Evolutionary conservation across 2,797 vertebrate genomes (phyloP).

Genomic region (Arrhamphus sclerolepis): DNA sequence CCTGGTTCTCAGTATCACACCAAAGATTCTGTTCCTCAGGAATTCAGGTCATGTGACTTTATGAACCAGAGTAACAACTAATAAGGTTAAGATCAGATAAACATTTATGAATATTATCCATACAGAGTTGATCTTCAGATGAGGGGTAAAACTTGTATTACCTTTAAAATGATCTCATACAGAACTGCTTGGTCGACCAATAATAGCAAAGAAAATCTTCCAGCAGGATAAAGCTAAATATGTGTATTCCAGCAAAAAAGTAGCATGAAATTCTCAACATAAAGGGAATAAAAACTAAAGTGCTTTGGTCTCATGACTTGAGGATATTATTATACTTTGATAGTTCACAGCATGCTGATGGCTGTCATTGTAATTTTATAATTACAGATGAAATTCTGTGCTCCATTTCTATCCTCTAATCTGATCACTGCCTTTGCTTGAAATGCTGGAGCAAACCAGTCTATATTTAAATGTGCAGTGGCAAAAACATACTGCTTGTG

Average conservation of each 20-base stretch:
- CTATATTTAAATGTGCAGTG: constrained; percentile 46
- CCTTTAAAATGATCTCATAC: constrained; percentile 1
- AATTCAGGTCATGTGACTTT: constrained; percentile 33
- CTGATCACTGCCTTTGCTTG: constrained; percentile 11
- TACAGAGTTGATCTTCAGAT: constrained; percentile 1
- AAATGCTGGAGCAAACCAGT: constrained; percentile 14
- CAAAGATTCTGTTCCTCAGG: constrained; percentile 7
- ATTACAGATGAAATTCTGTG: constrained; percentile 15
- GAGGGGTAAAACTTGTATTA: background rate
- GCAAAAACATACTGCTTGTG: constrained; percentile 16
- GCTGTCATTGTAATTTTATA: constrained; percentile 34
- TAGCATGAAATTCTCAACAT: background rate
- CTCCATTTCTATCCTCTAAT: constrained; percentile 29
- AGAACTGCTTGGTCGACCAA: background rate
- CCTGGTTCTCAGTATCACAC: constrained; percentile 12
- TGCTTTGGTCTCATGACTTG: constrained; percentile 1
- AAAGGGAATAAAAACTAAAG: background rate
- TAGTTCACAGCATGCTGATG: constrained; percentile 4
- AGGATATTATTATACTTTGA: constrained; percentile 9
- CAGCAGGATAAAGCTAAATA: background rate
- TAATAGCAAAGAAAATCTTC: background rate
- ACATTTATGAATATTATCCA: background rate
- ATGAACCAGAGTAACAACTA: constrained; percentile 22
- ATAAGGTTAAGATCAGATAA: constrained; percentile 6
- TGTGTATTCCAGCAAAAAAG: background rate